A percentile compares a stretch with the other conserved stretches of the same genome.
Conservation (phyloP, 1,140 invertebrate species). For the Drosophila chauvacae region DNA sequence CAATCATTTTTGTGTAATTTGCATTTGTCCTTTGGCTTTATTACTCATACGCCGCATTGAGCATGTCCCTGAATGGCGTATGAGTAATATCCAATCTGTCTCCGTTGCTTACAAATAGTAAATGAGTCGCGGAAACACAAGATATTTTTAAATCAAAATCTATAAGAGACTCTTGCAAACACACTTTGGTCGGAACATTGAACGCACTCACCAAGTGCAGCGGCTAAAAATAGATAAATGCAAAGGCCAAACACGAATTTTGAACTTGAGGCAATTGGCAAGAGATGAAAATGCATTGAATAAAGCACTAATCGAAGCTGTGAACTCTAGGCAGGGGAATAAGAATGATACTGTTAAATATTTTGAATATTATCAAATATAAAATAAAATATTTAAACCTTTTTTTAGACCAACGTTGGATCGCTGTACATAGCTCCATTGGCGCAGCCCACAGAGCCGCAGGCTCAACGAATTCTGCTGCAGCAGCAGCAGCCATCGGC, state of each 20-base stretch:
- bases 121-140: constrained; percentile 52
- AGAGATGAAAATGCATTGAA: not conserved
- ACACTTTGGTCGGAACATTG: constrained; percentile 59
- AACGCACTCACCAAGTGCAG: constrained; percentile 60
- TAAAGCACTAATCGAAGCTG: not conserved
- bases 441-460: constrained; percentile 73
- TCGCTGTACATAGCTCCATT: constrained; percentile 81
- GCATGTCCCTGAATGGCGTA: constrained; percentile 11
- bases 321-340: not conserved
- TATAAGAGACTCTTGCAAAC: constrained; percentile 21
- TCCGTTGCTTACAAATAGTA: not conserved
- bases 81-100: constrained; percentile 44
- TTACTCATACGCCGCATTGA: constrained; percentile 39
- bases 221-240: constrained; percentile 53
- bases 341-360: too few species aligned
- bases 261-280: constrained; percentile 65
- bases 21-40: constrained; percentile 24
- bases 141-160: constrained; percentile 59
- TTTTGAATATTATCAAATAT: too few species aligned
- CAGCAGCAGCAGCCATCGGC: constrained; percentile 66
- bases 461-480: constrained; percentile 71
- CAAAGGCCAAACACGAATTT: constrained; percentile 80
- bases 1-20: constrained; percentile 13
- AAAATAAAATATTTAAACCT: not conserved
- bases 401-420: constrained; percentile 72